Evolutionary conservation across 2,797 vertebrate genomes (phyloP), one percentile per base, ranked within the genome.

Genomic region (Pseudochaenichthys georgianus): DNA sequence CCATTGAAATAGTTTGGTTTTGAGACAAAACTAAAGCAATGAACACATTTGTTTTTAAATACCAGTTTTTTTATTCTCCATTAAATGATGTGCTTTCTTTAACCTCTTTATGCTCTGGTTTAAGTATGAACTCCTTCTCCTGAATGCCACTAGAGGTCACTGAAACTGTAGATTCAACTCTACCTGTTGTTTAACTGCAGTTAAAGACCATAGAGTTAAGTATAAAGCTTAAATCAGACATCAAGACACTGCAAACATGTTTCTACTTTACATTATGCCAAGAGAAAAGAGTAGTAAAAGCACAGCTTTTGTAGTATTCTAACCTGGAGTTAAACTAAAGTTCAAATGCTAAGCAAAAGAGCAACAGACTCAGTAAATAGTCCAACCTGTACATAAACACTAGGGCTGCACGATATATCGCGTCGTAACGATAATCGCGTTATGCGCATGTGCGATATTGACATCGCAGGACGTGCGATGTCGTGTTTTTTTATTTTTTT

Each of bases 91-190:
- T 48, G 19, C 28, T 28, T 28, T 28, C 28, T 28, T 12, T 38
- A 1, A 42, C 13, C 43, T 10, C 50, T 13, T 19, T 16, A 16
- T 19, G 9, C 31, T 28, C 4, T 12, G 46, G 16, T 65, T 31
- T 48, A 7, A 45, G 11, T 28, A 10, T 34, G 9, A 28, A 28
- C 52, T 23, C n/a, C 45, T 57, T 23, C 50, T 34, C 16, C 38
- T 55, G 6, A 11, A 10, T 15, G 41, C 19, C 72, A 70, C 78
- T 38, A 65, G 50, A 70, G 43, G 59, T 31, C 77, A 42, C 23
- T 63, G 21, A 64, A 13, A 47, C 15, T 54, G 16, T 45, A 62
- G 10, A 41, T n/a, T 50, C 23, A 34, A 1, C 41, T 63, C 3
- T 41, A 61, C 7, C 42, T 67, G 42, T 23, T 15, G 42, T 2